These are phyloP conservation scores for Thaumatotibia leucotreta DNA, from an alignment of 1,140 invertebrate species.

Conservation along the genomic window DNA sequence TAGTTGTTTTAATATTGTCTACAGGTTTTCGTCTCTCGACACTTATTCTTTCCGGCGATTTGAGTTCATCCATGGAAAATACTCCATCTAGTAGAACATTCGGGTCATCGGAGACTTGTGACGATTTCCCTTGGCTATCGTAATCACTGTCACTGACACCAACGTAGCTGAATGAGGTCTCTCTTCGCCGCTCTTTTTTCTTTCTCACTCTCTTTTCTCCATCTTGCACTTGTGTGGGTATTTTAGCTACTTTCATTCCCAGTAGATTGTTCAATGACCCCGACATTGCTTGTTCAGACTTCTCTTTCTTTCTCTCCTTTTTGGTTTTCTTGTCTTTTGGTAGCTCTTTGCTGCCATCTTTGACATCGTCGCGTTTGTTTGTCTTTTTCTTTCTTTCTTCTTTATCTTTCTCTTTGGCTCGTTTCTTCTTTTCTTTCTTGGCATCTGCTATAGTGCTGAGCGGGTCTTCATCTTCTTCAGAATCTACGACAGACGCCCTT, in stretches of 20 bases:
- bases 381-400: neutral
- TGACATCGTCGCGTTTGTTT: neutral
- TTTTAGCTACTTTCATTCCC: constrained; percentile 46
- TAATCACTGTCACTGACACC: constrained; percentile 47
- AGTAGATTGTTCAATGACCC: constrained; percentile 43
- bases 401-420: neutral
- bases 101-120: constrained; percentile 40
- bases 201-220: constrained; percentile 8
- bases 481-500: constrained; percentile 17
- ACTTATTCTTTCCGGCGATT: constrained; percentile 33
- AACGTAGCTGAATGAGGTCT: neutral
- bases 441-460: constrained; percentile 35
- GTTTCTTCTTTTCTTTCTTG: constrained; percentile 33
- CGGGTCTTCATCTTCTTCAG: constrained; percentile 47
- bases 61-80: constrained; percentile 55
- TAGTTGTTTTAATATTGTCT: neutral
- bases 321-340: constrained; percentile 14
- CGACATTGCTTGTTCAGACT: constrained; percentile 5
- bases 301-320: constrained; percentile 12
- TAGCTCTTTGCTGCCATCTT: constrained; percentile 4
- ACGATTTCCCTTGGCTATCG: constrained; percentile 56
- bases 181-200: constrained; percentile 15
- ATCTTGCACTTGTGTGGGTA: neutral
- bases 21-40: neutral
- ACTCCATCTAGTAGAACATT: constrained; percentile 53